A percentile compares a stretch with the other conserved stretches of the same genome.
These are phyloP conservation scores for Drosophila anomelani DNA, from an alignment of 2,888 invertebrate species.

Conservation along the genomic window DNA sequence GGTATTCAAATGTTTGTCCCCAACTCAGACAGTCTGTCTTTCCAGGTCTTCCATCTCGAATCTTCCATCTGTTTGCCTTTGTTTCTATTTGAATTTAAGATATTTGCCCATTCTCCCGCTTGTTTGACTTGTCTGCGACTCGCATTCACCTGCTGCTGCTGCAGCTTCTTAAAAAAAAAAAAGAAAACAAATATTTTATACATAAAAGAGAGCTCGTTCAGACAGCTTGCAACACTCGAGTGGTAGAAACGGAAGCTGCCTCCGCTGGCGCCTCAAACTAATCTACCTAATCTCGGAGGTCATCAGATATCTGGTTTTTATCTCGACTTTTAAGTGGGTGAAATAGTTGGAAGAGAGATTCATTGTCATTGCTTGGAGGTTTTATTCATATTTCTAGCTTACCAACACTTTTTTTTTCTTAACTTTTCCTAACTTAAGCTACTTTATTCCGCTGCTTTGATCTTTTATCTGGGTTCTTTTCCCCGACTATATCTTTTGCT, in stretches of 20 bases:
- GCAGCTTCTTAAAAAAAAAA: background rate
- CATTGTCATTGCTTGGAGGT: background rate
- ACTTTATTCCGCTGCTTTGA: background rate
- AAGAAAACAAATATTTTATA: background rate
- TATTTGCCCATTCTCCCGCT: conserved; percentile 58
- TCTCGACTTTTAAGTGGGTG: conserved; percentile 5
- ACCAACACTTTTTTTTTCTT: background rate
- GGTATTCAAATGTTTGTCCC: conserved; percentile 41
- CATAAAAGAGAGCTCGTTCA: background rate
- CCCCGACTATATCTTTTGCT: background rate
- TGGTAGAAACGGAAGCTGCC: conserved; percentile 34
- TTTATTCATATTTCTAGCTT: background rate
- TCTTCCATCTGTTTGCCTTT: conserved; percentile 51
- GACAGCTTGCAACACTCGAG: conserved; percentile 40
- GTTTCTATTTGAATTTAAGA: conserved; percentile 73
- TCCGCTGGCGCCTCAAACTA: conserved; percentile 34
- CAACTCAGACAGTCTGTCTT: conserved; percentile 25
- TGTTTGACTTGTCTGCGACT: conserved; percentile 36
- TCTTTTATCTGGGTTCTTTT: background rate
- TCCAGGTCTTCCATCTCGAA: conserved; percentile 1
- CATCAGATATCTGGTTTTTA: conserved; percentile 15
- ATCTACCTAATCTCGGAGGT: conserved; percentile 34
- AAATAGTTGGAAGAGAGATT: background rate
- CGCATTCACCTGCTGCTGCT: conserved; percentile 22
- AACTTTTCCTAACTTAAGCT: background rate